Evolutionary conservation across 2,797 vertebrate genomes (phyloP).

Genomic region (Sebastiscus albofasciatus): DNA sequence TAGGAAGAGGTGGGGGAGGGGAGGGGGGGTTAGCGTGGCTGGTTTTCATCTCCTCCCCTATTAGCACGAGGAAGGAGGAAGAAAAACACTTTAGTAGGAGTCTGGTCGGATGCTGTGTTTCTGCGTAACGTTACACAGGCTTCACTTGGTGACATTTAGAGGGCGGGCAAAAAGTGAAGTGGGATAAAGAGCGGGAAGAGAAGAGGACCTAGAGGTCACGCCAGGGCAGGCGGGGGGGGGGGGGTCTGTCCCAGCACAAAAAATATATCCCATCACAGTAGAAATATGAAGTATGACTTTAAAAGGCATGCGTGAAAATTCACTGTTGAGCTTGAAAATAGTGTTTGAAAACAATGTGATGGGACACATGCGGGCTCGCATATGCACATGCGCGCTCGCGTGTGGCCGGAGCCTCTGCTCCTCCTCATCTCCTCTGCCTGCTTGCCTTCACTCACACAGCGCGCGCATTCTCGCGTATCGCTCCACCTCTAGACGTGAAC

Average conservation of each 20-base stretch:
- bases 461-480: too few species aligned
- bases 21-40: not conserved
- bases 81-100: not conserved
- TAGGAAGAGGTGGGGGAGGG: not conserved
- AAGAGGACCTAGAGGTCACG: not conserved
- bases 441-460: too few species aligned
- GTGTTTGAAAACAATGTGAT: not conserved
- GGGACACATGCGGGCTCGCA: too few species aligned
- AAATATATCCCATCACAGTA: not conserved
- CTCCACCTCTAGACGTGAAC: too few species aligned
- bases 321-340: not conserved
- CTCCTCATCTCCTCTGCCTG: too few species aligned
- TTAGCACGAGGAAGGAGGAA: slow-evolving; percentile 28
- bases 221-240: not conserved
- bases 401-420: too few species aligned
- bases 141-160: not conserved
- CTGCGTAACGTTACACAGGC: not conserved
- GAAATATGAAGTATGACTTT: not conserved
- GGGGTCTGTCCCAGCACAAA: not conserved
- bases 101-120: not conserved
- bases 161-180: not conserved
- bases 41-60: slow-evolving; percentile 31
- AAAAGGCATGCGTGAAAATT: not conserved
- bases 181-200: not conserved
- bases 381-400: too few species aligned